Evolutionary conservation across 2,797 vertebrate species (phyloP), one percentile per base, ranked within the genome.

Genomic region (Anableps anableps): DNA sequence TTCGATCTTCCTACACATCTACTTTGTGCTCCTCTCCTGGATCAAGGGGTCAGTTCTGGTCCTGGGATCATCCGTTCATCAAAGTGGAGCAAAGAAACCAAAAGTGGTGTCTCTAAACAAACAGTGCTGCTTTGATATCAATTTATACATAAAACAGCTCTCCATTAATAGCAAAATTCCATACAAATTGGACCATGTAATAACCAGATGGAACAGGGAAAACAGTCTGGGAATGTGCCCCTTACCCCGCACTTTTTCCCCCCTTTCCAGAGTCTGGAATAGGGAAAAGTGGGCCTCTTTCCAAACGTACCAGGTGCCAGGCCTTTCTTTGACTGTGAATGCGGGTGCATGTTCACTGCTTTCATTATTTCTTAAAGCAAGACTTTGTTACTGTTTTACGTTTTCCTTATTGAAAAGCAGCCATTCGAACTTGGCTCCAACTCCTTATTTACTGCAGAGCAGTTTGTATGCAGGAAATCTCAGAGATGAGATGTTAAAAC

Each of bases 131-230:
- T 80, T 83, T 58, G 16, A 89, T 83, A 75, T 81, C 83, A 84
- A 91, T 89, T 82, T 70, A 83, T 84, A 88, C 76, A 77, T 74
- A 29, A 90, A 88, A 82, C 81, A 83, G 80, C 81, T 80, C 91
- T 94, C 94, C 86, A 92, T 94, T 94, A 94, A 86, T 75, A 78
- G 51, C 75, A 89, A 88, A 93, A 94, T 94, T 93, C 90, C 93
- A 89, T 88, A 91, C 90, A 93, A 95, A 94, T 93, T 90, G 88
- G 82, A 62, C 85, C 74, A 81, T 81, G 74, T 92, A 94, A 93
- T 91, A 92, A 93, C 91, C 90, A 88, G 88, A 94, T 92, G 93
- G 92, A 91, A 90, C 86, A 88, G 88, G 88, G 41, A 90, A 93
- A 90, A 88, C 78, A 91, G 93, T 93, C 92, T 95, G 93, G 91